These are phyloP conservation scores for Adelges cooleyi DNA, from an alignment of 1,140 invertebrate genomes.

Conservation along the genomic window DNA sequence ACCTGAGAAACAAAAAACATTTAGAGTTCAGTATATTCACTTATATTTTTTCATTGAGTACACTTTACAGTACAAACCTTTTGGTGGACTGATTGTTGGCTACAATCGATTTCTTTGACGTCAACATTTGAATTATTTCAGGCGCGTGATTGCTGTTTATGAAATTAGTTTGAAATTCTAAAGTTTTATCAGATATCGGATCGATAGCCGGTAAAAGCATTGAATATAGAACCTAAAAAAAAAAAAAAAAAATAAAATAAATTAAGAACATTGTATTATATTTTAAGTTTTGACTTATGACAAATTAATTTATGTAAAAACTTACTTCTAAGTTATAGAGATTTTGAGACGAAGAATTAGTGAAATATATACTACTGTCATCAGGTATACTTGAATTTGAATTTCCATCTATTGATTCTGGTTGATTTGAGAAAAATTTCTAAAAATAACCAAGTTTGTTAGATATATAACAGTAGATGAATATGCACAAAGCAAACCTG, in stretches of 20 bases:
- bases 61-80: conserved; percentile 39
- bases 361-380: conserved; percentile 60
- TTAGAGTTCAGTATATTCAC: not conserved
- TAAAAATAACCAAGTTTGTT: not conserved
- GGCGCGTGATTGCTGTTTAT: conserved; percentile 72
- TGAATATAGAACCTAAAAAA: conserved; percentile 73
- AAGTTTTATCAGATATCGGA: conserved; percentile 65
- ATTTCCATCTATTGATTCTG: not conserved
- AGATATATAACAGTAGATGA: too few relatives aligned
- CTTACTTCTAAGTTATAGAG: conserved; percentile 57
- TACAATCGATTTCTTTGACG: conserved; percentile 75
- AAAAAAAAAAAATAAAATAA: too few relatives aligned
- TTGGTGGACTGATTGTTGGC: conserved; percentile 70
- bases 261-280: too few relatives aligned
- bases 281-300: too few relatives aligned
- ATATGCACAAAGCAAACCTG: too few relatives aligned
- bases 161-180: conserved; percentile 80
- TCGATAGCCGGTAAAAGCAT: conserved; percentile 84
- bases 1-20: conserved; percentile 39
- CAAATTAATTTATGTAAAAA: too few relatives aligned
- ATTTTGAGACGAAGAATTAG: conserved; percentile 60
- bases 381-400: conserved; percentile 42
- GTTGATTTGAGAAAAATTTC: conserved; percentile 1
- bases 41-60: not conserved
- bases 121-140: conserved; percentile 70